Evolutionary conservation across 2,888 invertebrate species (phyloP), one percentile per base, ranked within the genome.

Genomic region (Diploptera punctata): DNA sequence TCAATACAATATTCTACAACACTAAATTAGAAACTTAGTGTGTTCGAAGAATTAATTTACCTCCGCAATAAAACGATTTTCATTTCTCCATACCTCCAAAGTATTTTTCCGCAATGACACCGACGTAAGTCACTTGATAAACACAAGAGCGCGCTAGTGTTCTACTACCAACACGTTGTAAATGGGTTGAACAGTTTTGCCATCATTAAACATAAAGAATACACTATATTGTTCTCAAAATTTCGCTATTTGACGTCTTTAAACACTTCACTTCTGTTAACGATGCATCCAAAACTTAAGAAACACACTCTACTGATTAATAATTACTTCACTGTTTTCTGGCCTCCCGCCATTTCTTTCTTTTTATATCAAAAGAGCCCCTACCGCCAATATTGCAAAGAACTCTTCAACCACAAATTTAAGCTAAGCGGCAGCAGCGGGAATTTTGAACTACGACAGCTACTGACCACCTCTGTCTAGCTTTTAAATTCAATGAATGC

Each of bases 261-360:
- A 52, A 7, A 24, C 52, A n/a, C n/a, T n/a, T n/a, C 24, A 4
- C 1, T 52, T 9, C 52, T 52, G 52, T n/a, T n/a, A n/a, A 33
- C 7, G 10, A 33, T 10, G 33, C 5, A 33, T 33, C 10, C 33
- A 33, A 5, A 33, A 33, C 33, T 7, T 33, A 33, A 33, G 33
- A 33, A 33, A 33, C 33, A 7, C 10, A 10, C 5, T 10, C 33
- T 33, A 33, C 33, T 33, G 10, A 33, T 33, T 33, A 33, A 26
- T 26, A 26, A 57, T n/a, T 65, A 47, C 26, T 47, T 10, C 47
- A 24, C 47, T 65, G 49, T 52, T 67, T 62, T 44, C 73, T 70
- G 70, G 62, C 72, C 72, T 75, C 75, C 75, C 75, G 75, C 75
- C 75, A 75, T 72, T 72, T 73, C 75, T 57, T 29, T n/a, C 57